A percentile compares a stretch with the other conserved stretches of the same genome.
These are phyloP conservation scores for Strongylocentrotus purpuratus DNA, from an alignment of 35 echinoderm and acorn worm genomes.

Conservation along the genomic window DNA sequence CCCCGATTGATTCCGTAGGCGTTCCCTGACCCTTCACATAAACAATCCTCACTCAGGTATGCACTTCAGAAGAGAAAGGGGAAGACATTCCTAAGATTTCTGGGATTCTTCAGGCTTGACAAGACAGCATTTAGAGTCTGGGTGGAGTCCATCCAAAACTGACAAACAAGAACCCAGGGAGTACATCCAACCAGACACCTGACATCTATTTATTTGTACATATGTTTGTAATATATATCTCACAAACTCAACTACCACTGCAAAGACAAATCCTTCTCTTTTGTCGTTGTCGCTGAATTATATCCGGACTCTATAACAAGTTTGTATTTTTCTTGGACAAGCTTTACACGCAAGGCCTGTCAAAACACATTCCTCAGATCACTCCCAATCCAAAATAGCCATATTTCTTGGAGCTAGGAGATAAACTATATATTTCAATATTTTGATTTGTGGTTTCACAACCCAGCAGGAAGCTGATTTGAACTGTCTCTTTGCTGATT, in stretches of 20 bases:
- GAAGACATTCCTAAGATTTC: constrained; percentile 8
- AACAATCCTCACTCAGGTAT: constrained; percentile 8
- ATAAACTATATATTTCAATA: constrained; percentile 10
- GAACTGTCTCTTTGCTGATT: constrained; percentile 11
- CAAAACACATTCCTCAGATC: constrained; percentile 34
- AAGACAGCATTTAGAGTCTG: background rate
- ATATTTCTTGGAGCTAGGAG: background rate
- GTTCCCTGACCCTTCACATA: background rate
- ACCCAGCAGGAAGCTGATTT: constrained; percentile 1
- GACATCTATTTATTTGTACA: constrained; percentile 41
- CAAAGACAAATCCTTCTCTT: constrained; percentile 14
- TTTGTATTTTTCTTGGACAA: constrained; percentile 14
- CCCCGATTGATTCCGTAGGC: background rate
- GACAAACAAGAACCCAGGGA: constrained; percentile 18
- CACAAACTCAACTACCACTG: background rate
- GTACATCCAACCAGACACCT: background rate
- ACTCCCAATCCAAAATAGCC: constrained; percentile 22
- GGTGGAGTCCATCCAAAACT: background rate
- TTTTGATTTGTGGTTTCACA: constrained; percentile 3
- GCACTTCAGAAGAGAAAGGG: background rate
- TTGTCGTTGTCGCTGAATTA: background rate
- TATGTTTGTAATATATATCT: constrained; percentile 29
- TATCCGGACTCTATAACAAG: constrained; percentile 1
- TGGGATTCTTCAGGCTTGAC: background rate
- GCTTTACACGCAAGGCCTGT: constrained; percentile 19